Evolutionary conservation across 2,888 invertebrate species (phyloP).

Genomic region (Watsonalla cultraria): DNA sequence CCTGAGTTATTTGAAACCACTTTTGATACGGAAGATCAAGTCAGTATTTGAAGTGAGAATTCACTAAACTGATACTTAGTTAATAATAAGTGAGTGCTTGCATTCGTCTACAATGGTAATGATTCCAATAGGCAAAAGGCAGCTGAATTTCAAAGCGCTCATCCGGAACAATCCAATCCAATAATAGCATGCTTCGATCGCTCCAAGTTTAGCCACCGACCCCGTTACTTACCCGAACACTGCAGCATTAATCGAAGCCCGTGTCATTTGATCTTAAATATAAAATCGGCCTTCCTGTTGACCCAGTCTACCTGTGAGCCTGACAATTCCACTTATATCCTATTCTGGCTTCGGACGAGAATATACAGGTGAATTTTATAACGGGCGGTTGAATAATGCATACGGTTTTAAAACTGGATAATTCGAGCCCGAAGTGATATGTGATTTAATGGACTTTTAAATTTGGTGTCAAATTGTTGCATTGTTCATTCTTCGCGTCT

Average conservation of each 20-base stretch:
- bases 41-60: neutral
- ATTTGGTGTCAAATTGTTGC: neutral
- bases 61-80: neutral
- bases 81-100: neutral
- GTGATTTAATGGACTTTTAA: neutral
- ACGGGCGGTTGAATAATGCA: conserved; percentile 2
- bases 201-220: conserved; percentile 66
- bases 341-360: conserved; percentile 28
- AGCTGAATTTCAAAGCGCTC: conserved; percentile 51
- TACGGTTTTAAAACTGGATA: neutral
- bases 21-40: no score
- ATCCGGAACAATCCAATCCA: conserved; percentile 58
- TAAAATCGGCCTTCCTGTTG: conserved; percentile 47
- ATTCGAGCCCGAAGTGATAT: neutral
- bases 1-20: no score
- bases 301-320: conserved; percentile 44
- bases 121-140: conserved; percentile 28
- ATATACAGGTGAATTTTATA: conserved; percentile 21
- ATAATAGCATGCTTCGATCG: conserved; percentile 72
- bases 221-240: conserved; percentile 55
- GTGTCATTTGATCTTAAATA: conserved; percentile 68
- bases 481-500: neutral
- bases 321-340: conserved; percentile 54
- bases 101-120: conserved; percentile 2
- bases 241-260: conserved; percentile 68